Percentiles rank a stretch among this genome's conserved stretches.
Conservation (phyloP, 2,797 vertebrate species). For the Setipinna tenuifilis region DNA sequence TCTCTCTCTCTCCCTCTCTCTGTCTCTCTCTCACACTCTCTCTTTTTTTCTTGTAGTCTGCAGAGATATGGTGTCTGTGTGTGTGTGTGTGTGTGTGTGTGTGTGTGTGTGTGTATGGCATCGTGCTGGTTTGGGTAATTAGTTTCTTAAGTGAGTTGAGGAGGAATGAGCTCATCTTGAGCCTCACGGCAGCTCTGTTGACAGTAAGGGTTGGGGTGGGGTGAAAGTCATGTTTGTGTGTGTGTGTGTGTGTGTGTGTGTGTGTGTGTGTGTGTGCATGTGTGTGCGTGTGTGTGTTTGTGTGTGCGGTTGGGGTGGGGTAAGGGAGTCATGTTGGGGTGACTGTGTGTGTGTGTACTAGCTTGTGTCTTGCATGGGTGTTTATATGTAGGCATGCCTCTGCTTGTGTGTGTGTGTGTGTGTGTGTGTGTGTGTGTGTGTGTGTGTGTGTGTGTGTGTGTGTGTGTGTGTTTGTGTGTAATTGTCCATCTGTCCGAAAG, state of each 20-base stretch:
- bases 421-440: not conserved
- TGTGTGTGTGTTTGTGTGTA: too few relatives aligned
- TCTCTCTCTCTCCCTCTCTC: not conserved
- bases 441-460: not conserved
- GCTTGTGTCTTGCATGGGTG: not conserved
- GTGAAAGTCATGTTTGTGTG: too few relatives aligned
- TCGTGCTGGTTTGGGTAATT: not conserved
- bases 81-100: not conserved
- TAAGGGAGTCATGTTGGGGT: too few relatives aligned
- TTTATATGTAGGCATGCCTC: not conserved
- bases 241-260: too few relatives aligned
- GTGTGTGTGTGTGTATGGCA: not conserved
- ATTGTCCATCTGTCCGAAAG: too few relatives aligned
- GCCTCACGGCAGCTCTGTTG: not conserved
- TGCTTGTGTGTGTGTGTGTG: too few relatives aligned
- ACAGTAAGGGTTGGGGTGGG: not conserved
- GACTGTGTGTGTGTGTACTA: not conserved
- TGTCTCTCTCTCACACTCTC: not conserved
- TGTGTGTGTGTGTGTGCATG: too few relatives aligned
- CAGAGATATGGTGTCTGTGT: constrained; percentile 13
- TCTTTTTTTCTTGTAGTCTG: too few relatives aligned
- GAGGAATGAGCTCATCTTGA: not conserved
- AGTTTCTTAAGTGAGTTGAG: not conserved
- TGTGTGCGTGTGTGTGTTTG: not conserved
- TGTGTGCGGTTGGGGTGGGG: too few relatives aligned